Conservation (phyloP, 1,140 invertebrate species). For the Trigoniulus corallinus region DNA sequence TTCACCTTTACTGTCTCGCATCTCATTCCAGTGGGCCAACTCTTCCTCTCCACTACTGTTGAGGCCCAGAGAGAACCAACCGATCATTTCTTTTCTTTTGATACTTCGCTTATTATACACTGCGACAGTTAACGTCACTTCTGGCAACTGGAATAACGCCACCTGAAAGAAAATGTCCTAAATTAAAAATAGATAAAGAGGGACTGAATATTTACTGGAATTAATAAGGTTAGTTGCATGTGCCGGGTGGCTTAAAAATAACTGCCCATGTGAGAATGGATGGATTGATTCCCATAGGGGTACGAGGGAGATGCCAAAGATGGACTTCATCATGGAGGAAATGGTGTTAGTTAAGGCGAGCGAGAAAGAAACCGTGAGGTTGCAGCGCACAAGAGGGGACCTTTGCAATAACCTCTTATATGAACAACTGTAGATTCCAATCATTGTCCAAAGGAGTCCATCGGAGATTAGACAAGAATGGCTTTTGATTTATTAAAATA, state of each 20-base stretch:
- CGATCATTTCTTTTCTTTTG: slow-evolving; percentile 90
- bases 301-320: too few relatives aligned
- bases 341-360: too few relatives aligned
- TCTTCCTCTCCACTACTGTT: slow-evolving; percentile 84
- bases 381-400: too few relatives aligned
- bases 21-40: slow-evolving; percentile 84
- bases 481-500: too few relatives aligned
- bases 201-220: not conserved
- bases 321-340: too few relatives aligned
- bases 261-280: not conserved
- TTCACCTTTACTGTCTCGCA: slow-evolving; percentile 50
- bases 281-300: too few relatives aligned
- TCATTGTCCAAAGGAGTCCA: too few relatives aligned
- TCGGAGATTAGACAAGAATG: slow-evolving; percentile 7
- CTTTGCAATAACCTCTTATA: not conserved
- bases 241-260: too few relatives aligned
- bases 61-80: slow-evolving; percentile 82
- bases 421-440: not conserved
- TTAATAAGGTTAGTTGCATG: too few relatives aligned
- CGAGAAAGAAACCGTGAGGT: too few relatives aligned
- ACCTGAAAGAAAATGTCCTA: slow-evolving; percentile 37
- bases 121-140: slow-evolving; percentile 83
- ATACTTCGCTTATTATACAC: slow-evolving; percentile 82
- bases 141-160: slow-evolving; percentile 83
- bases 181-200: slow-evolving; percentile 8